Conservation (phyloP, 2,797 vertebrate species). For the Arremon brunneinucha region DNA sequence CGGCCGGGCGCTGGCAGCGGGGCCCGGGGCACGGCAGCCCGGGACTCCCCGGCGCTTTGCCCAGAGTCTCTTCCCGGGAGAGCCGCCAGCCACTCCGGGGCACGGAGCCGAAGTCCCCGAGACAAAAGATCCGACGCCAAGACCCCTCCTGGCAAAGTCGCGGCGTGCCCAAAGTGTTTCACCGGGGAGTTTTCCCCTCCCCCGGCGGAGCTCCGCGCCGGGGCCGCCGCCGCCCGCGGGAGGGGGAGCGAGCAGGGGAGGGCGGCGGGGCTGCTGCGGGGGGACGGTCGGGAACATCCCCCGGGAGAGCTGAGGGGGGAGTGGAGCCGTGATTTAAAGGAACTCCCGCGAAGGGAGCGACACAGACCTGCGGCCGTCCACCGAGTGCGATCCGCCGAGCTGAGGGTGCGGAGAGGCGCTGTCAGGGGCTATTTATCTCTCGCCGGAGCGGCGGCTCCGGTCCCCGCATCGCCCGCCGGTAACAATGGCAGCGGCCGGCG, state of each 20-base stretch:
- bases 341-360: constrained; percentile 72
- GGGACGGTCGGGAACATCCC: neutral
- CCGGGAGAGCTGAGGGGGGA: neutral
- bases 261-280: neutral
- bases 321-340: constrained; percentile 67
- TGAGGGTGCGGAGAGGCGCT: constrained; percentile 70
- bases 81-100: neutral
- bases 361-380: constrained; percentile 76
- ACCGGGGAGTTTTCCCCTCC: neutral
- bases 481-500: constrained; percentile 82
- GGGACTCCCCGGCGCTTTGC: neutral
- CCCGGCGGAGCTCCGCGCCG: neutral
- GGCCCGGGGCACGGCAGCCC: neutral
- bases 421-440: constrained; percentile 78
- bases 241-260: neutral
- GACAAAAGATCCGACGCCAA: constrained; percentile 36
- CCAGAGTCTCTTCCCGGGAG: neutral
- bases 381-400: constrained; percentile 70
- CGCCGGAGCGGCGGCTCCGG: constrained; percentile 72
- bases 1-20: neutral
- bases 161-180: neutral
- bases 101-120: neutral
- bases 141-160: neutral
- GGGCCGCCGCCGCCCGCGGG: neutral
- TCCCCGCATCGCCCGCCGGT: constrained; percentile 73